Base-by-base conservation (phyloP, 1,140 invertebrate genomes). In the Lepidotrigona ventralis region DNA sequence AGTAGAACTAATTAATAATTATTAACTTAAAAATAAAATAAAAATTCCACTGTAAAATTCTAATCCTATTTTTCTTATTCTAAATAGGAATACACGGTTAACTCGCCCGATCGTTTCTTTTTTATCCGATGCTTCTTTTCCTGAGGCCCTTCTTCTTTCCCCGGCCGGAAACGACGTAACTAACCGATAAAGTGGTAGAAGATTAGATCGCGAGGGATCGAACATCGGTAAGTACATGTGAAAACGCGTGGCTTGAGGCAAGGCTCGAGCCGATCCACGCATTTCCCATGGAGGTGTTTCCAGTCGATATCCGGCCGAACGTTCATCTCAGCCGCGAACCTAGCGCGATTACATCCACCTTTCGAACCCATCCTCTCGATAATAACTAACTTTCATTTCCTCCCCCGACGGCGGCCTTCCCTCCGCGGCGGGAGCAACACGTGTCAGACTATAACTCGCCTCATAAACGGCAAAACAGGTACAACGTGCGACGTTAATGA, bases 341-440 rank as follows among this genome's bases (percentile, higher is more conserved):
- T 46, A 23, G 1, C 68, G 46, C 70, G 26, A 83, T 87, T 83
- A 69, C 74, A 83, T 71, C 80, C 81, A 80, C 76, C 72, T 79
- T 77, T 86, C 81, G 85, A 66, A 80, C 33, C 79, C 81, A 71
- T 78, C 85, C 81, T 73, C 78, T 21, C 26, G 76, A 83, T 88
- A 86, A 88, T 88, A 83, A 88, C 79, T 78, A 81, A 89, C 87
- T 89, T 89, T 89, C 87, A 81, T 88, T 89, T 88, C 84, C 84
- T 89, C 84, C 81, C 63, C 87, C 84, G 79, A 64, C 75, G 79
- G 75, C 71, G 69, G 39, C 83, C 66, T 77, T 68, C 63, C 64
- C 70, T 6, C 46, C 26, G 29, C 23, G 17, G 63, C 79, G 74
- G 69, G 33, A 82, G 81, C 74, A 82, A 82, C 81, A 53, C 74